Evolutionary conservation across 2,797 vertebrate species (phyloP).

Genomic region (Meriones psammophilus): DNA sequence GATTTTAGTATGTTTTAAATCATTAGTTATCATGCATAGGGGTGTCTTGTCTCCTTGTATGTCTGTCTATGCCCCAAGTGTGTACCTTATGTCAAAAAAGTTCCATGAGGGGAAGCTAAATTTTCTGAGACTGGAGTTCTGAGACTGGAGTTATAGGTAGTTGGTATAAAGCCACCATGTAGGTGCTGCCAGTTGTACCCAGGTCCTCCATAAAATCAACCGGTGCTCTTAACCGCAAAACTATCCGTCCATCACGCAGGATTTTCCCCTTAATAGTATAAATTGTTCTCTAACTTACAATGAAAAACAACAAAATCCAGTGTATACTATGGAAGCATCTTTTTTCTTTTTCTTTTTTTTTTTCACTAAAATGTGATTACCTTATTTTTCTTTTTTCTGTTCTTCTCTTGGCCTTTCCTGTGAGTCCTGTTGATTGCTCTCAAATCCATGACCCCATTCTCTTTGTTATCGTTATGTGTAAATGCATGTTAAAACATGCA

Average conservation of each 20-base stretch:
- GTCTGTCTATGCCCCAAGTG: neutral
- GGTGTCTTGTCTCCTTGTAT: neutral
- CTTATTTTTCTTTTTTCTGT: neutral
- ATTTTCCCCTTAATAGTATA: neutral
- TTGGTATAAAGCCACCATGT: neutral
- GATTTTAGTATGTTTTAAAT: too few species aligned
- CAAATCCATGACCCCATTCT: neutral
- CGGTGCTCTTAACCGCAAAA: neutral
- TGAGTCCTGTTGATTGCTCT: neutral
- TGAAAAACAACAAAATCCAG: neutral
- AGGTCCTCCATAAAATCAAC: neutral
- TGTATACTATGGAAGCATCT: neutral
- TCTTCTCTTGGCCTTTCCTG: neutral
- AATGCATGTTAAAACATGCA: neutral
- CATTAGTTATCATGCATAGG: neutral
- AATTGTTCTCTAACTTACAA: neutral
- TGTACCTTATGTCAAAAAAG: neutral
- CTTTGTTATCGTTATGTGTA: neutral
- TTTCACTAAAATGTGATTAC: neutral
- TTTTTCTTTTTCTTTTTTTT: neutral
- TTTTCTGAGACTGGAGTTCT: neutral
- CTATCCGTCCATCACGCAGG: neutral
- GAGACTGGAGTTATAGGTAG: neutral
- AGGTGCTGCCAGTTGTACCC: neutral
- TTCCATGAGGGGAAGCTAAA: too few species aligned